Base-by-base conservation (phyloP, 2,113 vertebrate genomes). In the Oryzias curvinotus region DNA sequence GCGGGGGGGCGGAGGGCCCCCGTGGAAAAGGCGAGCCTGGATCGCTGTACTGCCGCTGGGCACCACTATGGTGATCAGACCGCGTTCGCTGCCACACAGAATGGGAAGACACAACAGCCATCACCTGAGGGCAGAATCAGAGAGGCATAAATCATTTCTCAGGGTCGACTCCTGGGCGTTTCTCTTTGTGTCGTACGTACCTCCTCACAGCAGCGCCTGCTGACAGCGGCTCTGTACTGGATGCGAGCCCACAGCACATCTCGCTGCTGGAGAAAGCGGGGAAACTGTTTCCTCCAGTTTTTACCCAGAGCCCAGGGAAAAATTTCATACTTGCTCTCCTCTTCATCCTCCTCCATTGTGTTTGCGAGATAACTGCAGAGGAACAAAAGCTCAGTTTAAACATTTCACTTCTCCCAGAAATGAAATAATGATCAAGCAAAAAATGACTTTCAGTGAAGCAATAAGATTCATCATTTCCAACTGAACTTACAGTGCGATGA, bases 301-400 rank as follows among this genome's bases (percentile, higher is more conserved):
- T 93, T 94, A 63, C 96, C 96, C 84, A 99, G 86, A 57, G 95
- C 96, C 97, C 97, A 99, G 5, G 96, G 95, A 68, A 98, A 98
- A 82, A 99, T 98, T 79, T 98, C 96, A 83, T 97, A 96, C 79
- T 95, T 98, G 43, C 75, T 88, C 88, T 96, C 94, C 87, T 97
- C 95, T 59, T 97, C 92, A 6, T 99, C 97, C 90, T 99, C 97
- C 92, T 98, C 97, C 92, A 98, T 95, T 61, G 95, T 96, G 86
- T 99, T 96, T 63, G 97, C 97, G 50, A 99, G 91, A 84, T 98
- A 98, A 52, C 97, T 98, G 78, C 7, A 54, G 36, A 65, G 8
- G 14, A 66, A 21, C 6, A 59, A n/a, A 62, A 5, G 5, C 1
- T 45, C n/a, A 1, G 44, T 46, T 46, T 46, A 16, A 21, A 43